phyloP scores from a whole-genome alignment of 1,140 invertebrate genomes.

The Ctenoplectra terminalis region DNA sequence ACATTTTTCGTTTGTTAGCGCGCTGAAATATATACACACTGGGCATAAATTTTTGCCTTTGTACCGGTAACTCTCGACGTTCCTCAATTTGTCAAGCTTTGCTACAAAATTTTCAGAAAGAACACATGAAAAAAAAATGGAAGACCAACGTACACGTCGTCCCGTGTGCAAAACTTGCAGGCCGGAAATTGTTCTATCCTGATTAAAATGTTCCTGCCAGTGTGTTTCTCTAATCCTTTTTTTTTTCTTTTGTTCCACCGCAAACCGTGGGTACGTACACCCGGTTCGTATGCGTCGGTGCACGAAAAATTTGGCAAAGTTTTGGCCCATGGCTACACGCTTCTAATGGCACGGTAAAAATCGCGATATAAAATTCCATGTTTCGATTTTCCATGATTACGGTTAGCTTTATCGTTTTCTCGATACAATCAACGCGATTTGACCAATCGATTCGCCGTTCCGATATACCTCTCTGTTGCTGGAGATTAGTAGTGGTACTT shows the following conservation, averaged over 20 bases:
- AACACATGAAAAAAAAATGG: background rate
- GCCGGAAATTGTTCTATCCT: slow-evolving; percentile 37
- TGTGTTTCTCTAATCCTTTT: background rate
- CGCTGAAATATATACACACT: background rate
- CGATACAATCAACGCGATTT: background rate
- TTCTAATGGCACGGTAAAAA: background rate
- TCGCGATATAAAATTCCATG: background rate
- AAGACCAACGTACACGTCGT: slow-evolving; percentile 2
- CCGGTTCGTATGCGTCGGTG: too few species aligned
- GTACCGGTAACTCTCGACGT: background rate
- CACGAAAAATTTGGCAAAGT: background rate
- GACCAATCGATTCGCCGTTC: slow-evolving; percentile 24
- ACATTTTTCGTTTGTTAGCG: background rate
- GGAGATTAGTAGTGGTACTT: slow-evolving; percentile 25
- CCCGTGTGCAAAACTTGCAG: slow-evolving; percentile 16
- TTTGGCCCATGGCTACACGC: background rate
- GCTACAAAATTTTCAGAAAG: slow-evolving; percentile 28
- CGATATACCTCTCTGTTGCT: background rate
- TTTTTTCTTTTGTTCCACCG: background rate
- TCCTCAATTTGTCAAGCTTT: slow-evolving; percentile 21
- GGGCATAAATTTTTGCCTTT: slow-evolving; percentile 27
- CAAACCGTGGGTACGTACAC: background rate
- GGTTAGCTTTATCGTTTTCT: background rate
- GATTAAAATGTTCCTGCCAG: slow-evolving; percentile 39
- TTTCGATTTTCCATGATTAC: background rate